Evolutionary conservation across 2,888 invertebrate species (phyloP).

Genomic region (Trichacis sp.): DNA sequence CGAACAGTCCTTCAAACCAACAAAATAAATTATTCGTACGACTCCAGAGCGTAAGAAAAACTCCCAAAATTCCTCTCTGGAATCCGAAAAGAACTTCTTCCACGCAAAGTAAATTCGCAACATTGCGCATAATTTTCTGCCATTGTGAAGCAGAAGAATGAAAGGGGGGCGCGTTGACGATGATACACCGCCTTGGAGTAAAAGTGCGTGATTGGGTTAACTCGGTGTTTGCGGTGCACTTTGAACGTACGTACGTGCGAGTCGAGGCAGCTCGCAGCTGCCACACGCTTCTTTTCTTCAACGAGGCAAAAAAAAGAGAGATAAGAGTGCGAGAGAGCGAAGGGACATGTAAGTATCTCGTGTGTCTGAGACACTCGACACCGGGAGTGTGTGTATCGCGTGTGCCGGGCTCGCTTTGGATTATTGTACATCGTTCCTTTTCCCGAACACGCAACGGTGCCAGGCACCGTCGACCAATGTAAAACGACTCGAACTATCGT

Average conservation of each 20-base stretch:
- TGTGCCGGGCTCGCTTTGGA: conserved; percentile 59
- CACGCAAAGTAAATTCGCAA: too few species aligned
- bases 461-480: conserved; percentile 38
- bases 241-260: conserved; percentile 37
- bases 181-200: conserved; percentile 21
- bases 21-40: too few species aligned
- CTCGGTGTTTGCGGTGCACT: conserved; percentile 37
- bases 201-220: conserved; percentile 37
- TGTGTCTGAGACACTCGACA: conserved; percentile 64
- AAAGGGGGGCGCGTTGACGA: conserved; percentile 21
- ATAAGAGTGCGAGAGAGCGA: conserved; percentile 41
- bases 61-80: too few species aligned
- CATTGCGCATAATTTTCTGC: conserved; percentile 8
- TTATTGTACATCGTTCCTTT: conserved; percentile 45
- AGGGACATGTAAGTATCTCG: conserved; percentile 58
- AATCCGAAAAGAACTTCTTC: too few species aligned
- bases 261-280: conserved; percentile 13
- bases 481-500: conserved; percentile 37
- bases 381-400: conserved; percentile 59
- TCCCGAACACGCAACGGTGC: conserved; percentile 31
- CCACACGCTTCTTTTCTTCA: not conserved
- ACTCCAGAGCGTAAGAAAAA: too few species aligned
- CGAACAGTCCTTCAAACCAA: too few species aligned
- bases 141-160: conserved; percentile 11
- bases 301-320: conserved; percentile 28